Base-by-base conservation (phyloP, 2,888 invertebrate species). In the Heliconius erato region DNA sequence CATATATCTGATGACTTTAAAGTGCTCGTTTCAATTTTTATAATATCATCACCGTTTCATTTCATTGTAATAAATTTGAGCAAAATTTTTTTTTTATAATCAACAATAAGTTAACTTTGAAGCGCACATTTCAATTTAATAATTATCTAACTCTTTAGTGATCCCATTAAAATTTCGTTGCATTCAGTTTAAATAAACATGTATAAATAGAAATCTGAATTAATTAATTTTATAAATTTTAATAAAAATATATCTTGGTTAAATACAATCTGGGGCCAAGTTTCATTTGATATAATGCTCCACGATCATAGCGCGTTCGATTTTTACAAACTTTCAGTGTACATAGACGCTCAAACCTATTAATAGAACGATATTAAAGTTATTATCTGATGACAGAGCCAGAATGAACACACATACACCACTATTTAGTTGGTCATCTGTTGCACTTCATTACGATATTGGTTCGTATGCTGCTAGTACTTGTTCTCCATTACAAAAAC, bases 281-380 rank as follows among this genome's bases (percentile, higher is more conserved):
- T 83, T 81, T 83, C 83, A 83, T 83, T 83, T 83, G 83, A 81
- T 14, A 65, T 74, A 79, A 83, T 83, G 83, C 81, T 83, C 83
- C 71, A 79, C 74, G 71, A 63, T 63, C 26, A 16, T 54, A 49
- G 32, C 32, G 32, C 23, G 44, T 54, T 23, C n/a, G 80, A 40
- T 76, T 54, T 80, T 65, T 80, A 82, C 82, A 80, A 35, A 67
- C 26, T 32, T 67, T 74, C 80, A 72, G 80, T 80, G 74, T 78
- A 83, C 67, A 78, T 78, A 79, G 79, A 82, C 79, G 54, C 54
- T 69, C 67, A 63, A 26, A 67, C 59, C 40, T 71, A n/a, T 69
- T 69, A 19, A 63, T 68, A 54, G 59, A 26, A 79, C 63, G 16
- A 14, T 72, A 28, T 6, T 6, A 72, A 5, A 49, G 44, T 49